phyloP scores from a whole-genome alignment of 2,797 vertebrate species.

The Gallinago stenura region DNA sequence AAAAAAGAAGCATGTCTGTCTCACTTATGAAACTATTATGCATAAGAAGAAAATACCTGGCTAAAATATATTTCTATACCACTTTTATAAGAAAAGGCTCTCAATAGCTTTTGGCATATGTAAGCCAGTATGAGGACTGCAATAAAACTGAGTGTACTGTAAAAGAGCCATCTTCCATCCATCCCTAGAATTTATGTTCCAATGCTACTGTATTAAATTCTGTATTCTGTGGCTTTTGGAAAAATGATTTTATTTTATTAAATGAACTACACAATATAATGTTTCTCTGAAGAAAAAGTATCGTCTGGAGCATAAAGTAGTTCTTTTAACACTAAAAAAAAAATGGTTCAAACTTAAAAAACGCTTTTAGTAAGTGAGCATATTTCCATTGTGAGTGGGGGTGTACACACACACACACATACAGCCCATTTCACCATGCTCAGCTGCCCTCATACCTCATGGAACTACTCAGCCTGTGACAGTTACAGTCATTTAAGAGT shows the following conservation, averaged over 20 bases:
- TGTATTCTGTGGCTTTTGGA: slow-evolving; percentile 28
- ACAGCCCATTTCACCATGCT: background rate
- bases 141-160: slow-evolving; percentile 40
- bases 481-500: background rate
- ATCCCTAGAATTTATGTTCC: slow-evolving; percentile 36
- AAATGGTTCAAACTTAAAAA: background rate
- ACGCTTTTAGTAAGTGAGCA: background rate
- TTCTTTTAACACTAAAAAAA: slow-evolving; percentile 24
- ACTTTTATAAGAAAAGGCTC: background rate
- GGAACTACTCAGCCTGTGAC: background rate
- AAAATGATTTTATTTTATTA: slow-evolving; percentile 67
- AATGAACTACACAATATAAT: slow-evolving; percentile 57
- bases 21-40: background rate
- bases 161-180: slow-evolving; percentile 41
- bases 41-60: background rate
- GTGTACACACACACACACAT: rapidly evolving
- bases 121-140: slow-evolving; percentile 43
- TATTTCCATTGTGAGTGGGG: background rate
- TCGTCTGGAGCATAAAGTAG: slow-evolving; percentile 13
- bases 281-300: slow-evolving; percentile 56
- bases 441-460: background rate
- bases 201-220: slow-evolving; percentile 24
- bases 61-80: slow-evolving; percentile 2
- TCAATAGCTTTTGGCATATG: slow-evolving; percentile 20
- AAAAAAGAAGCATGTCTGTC: background rate